Evolutionary conservation across 2,888 invertebrate genomes (phyloP).

Genomic region (Drosophila quinaria): DNA sequence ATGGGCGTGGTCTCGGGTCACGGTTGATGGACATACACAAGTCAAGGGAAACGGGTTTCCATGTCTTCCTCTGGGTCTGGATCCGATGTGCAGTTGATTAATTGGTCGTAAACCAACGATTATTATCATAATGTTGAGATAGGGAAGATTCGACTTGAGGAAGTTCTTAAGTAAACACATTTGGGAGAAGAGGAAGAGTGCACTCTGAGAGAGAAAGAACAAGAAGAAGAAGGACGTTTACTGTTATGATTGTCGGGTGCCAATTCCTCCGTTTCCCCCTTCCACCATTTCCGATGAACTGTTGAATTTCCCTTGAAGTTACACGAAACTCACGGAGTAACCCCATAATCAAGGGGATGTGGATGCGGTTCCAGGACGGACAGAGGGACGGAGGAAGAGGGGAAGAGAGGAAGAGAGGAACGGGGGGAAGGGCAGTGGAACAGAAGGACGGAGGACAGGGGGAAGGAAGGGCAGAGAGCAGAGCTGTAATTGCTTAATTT

Average conservation of each 20-base stretch:
- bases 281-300: slow-evolving; percentile 18
- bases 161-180: slow-evolving; percentile 20
- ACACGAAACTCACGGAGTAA: slow-evolving; percentile 22
- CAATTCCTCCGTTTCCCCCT: slow-evolving; percentile 39
- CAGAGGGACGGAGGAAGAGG: not conserved
- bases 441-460: not conserved
- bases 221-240: slow-evolving; percentile 50
- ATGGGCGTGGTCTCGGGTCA: slow-evolving; percentile 42
- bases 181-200: slow-evolving; percentile 4
- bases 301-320: slow-evolving; percentile 53
- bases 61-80: slow-evolving; percentile 4
- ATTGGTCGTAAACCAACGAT: slow-evolving; percentile 74
- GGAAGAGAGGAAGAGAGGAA: too few relatives aligned
- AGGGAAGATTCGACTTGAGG: slow-evolving; percentile 12
- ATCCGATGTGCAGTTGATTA: slow-evolving; percentile 61
- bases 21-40: slow-evolving; percentile 21
- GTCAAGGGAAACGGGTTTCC: slow-evolving; percentile 30
- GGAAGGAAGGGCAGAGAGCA: slow-evolving; percentile 32
- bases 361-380: slow-evolving; percentile 17
- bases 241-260: slow-evolving; percentile 68
- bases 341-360: slow-evolving; percentile 65
- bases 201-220: slow-evolving; percentile 14
- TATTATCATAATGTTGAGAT: slow-evolving; percentile 52
- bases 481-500: slow-evolving; percentile 84
- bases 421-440: too few relatives aligned